These are phyloP conservation scores for Calameuta idolon DNA, from an alignment of 2,888 invertebrate species.

Conservation along the genomic window DNA sequence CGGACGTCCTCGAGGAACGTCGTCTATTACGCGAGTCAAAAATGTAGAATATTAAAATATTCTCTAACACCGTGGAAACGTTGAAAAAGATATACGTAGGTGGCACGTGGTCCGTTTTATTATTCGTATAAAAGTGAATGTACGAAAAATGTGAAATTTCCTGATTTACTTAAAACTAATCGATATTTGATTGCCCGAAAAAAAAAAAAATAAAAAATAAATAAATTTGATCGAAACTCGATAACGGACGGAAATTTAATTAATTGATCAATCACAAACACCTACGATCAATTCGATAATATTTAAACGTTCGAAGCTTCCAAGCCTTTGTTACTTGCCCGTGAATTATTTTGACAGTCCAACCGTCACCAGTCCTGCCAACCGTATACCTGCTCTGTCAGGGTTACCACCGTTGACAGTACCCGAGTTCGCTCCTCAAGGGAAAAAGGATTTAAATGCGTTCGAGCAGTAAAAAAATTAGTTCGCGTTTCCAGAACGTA, in stretches of 20 bases:
- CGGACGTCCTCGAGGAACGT: not conserved
- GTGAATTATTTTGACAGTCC: not conserved
- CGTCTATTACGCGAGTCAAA: not conserved
- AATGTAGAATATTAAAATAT: not conserved
- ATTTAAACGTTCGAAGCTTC: not conserved
- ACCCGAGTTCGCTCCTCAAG: not conserved
- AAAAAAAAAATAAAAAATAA: no score
- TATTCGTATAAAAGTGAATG: not conserved
- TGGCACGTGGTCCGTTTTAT: not conserved
- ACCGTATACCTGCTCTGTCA: not conserved
- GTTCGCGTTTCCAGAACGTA: not conserved
- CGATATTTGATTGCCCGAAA: not conserved
- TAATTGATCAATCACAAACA: not conserved
- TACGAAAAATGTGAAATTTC: no score
- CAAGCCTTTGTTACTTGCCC: not conserved
- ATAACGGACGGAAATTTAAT: no score
- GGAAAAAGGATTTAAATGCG: not conserved
- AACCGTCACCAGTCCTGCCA: not conserved
- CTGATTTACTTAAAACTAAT: no score
- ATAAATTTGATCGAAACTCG: no score
- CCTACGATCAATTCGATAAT: not conserved
- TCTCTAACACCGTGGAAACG: not conserved
- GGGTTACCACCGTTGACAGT: not conserved
- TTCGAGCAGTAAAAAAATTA: not conserved
- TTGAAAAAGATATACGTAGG: not conserved